Conservation (phyloP, 2,113 vertebrate genomes). For the Salminus brasiliensis region DNA sequence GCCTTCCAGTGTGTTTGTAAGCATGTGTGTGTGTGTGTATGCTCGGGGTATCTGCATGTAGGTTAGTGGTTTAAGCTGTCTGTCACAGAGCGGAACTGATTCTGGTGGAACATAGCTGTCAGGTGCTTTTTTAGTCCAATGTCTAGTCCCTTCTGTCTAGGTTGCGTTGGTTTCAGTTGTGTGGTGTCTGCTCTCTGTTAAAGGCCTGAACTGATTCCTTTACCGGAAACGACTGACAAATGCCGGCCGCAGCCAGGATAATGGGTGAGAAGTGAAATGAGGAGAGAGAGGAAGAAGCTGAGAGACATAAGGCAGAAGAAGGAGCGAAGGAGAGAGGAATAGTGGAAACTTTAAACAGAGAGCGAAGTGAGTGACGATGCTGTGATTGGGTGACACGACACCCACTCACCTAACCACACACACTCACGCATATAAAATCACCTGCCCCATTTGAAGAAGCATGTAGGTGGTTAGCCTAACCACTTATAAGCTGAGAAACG, state of each 20-base stretch:
- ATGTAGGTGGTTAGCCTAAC: not conserved
- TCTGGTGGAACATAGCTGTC: slow-evolving; percentile 41
- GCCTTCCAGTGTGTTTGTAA: slow-evolving; percentile 21
- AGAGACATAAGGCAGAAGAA: not conserved
- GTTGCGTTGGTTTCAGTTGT: slow-evolving; percentile 28
- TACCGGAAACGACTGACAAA: slow-evolving; percentile 51
- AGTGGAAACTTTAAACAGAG: not conserved
- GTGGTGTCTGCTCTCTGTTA: not conserved
- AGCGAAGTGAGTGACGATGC: not conserved
- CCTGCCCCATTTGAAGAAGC: not conserved
- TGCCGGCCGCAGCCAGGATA: not conserved
- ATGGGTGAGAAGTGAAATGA: not conserved
- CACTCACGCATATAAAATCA: slow-evolving; percentile 5
- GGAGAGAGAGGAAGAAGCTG: slow-evolving; percentile 35
- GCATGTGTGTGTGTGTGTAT: not conserved
- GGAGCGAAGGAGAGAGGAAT: not conserved
- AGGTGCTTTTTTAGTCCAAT: slow-evolving; percentile 42
- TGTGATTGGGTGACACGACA: not conserved
- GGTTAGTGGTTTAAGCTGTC: slow-evolving; percentile 29
- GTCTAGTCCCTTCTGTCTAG: slow-evolving; percentile 16
- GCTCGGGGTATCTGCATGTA: slow-evolving; percentile 32
- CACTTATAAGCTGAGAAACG: slow-evolving; percentile 10
- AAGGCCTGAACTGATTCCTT: slow-evolving; percentile 22
- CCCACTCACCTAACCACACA: not conserved
- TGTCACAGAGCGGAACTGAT: slow-evolving; percentile 41